phyloP scores from a whole-genome alignment of 2,888 invertebrate genomes.

The Celastrina argiolus region DNA sequence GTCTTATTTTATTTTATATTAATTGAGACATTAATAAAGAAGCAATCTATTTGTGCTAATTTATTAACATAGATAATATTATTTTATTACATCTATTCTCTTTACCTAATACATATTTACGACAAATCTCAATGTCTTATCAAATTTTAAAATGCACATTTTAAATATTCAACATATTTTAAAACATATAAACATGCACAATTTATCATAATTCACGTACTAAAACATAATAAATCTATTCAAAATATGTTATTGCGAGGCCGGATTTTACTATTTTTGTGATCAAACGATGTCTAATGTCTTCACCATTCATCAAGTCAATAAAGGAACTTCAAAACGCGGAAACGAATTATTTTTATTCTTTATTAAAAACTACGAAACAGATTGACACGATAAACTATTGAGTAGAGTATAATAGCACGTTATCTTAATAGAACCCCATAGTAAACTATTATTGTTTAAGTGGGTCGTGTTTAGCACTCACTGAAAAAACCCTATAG shows the following conservation, averaged over 20 bases:
- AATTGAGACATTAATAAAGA: not conserved
- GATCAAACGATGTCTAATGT: constrained; percentile 59
- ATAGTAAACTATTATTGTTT: constrained; percentile 4
- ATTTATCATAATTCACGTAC: not conserved
- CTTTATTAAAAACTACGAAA: constrained; percentile 13
- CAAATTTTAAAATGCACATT: not conserved
- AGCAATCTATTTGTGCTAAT: not conserved
- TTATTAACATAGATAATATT: no score
- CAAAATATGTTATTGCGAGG: not conserved
- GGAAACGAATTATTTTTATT: constrained; percentile 38
- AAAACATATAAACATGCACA: not conserved
- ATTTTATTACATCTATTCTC: no score
- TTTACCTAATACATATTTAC: not conserved
- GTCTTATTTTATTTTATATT: not conserved
- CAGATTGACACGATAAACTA: constrained; percentile 16
- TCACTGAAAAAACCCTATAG: not conserved
- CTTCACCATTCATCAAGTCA: constrained; percentile 62
- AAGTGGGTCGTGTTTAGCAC: not conserved
- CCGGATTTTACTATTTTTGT: not conserved
- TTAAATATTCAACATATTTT: not conserved
- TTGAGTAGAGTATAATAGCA: not conserved
- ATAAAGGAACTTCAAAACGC: constrained; percentile 57
- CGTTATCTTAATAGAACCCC: constrained; percentile 7
- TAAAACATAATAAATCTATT: constrained; percentile 10
- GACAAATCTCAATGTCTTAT: not conserved